These are phyloP conservation scores for Drosophila pseudotalamancana DNA, from an alignment of 2,888 invertebrate genomes.

Conservation along the genomic window DNA sequence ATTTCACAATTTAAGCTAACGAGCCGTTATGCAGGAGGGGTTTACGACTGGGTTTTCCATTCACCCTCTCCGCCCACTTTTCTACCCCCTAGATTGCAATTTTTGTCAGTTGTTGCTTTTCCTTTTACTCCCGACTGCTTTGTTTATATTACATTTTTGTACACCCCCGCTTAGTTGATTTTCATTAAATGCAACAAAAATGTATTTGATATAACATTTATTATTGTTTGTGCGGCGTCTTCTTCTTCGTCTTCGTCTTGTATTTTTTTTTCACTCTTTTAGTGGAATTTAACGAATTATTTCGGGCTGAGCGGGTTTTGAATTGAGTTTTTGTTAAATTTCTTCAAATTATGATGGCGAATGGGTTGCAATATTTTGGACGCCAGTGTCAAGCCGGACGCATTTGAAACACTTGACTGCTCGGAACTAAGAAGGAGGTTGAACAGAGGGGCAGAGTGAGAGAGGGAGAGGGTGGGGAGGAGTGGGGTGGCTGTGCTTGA, in stretches of 20 bases:
- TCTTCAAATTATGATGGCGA: slow-evolving; percentile 23
- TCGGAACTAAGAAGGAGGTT: too few relatives aligned
- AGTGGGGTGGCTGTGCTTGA: background rate
- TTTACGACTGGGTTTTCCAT: background rate
- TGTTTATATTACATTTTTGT: slow-evolving; percentile 55
- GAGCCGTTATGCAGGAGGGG: slow-evolving; percentile 45
- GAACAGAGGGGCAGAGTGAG: too few relatives aligned
- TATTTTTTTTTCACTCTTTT: background rate
- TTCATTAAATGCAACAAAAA: slow-evolving; percentile 62
- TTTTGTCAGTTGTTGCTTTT: slow-evolving; percentile 12
- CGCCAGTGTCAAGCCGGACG: slow-evolving; percentile 19
- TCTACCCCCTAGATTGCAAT: slow-evolving; percentile 51
- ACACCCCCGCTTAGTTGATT: slow-evolving; percentile 34
- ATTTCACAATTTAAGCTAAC: slow-evolving; percentile 73
- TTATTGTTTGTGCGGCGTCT: too few relatives aligned
- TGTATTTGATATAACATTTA: slow-evolving; percentile 34
- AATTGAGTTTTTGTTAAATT: slow-evolving; percentile 52
- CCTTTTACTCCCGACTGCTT: slow-evolving; percentile 4
- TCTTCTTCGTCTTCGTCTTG: too few relatives aligned
- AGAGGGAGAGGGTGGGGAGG: background rate
- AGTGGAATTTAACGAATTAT: slow-evolving; percentile 55
- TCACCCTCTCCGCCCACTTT: slow-evolving; percentile 15
- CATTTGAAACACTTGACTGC: background rate
- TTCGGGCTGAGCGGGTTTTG: slow-evolving; percentile 54
- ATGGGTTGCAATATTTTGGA: slow-evolving; percentile 43